phyloP scores from a whole-genome alignment of 2,797 vertebrate genomes.

The Babyrousa celebensis region DNA sequence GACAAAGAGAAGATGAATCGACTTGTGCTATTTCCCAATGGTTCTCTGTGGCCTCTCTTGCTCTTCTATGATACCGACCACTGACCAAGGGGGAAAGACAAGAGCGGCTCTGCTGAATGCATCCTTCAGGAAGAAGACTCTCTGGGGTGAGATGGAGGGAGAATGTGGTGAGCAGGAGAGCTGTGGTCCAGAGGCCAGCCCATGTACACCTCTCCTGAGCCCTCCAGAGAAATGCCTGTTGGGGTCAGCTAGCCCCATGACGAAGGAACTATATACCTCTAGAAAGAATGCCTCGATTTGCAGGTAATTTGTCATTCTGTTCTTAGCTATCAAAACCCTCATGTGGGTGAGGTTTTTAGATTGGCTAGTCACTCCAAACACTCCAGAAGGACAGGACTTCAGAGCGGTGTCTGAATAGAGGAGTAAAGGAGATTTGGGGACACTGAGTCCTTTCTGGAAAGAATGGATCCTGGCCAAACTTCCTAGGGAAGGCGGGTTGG shows the following conservation, averaged over 20 bases:
- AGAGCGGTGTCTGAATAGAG: neutral
- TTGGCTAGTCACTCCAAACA: neutral
- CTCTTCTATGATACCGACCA: neutral
- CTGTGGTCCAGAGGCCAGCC: neutral
- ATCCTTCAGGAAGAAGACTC: neutral
- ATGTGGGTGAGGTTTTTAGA: neutral
- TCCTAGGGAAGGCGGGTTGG: neutral
- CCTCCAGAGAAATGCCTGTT: neutral
- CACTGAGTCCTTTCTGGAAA: neutral
- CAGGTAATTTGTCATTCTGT: neutral
- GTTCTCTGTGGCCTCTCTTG: neutral
- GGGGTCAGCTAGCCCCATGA: neutral
- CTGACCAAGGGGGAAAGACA: neutral
- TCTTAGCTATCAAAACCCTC: neutral
- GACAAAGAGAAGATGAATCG: slow-evolving; percentile 23
- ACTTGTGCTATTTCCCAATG: neutral
- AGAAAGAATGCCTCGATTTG: neutral
- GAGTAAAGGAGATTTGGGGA: neutral
- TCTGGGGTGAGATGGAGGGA: neutral
- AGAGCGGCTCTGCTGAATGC: neutral
- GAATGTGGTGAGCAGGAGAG: neutral
- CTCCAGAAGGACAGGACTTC: neutral
- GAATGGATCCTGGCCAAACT: neutral
- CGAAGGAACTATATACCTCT: neutral
- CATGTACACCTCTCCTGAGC: neutral